Base-by-base conservation (phyloP, 2,888 invertebrate species). In the Prosopocoilus inquinatus region DNA sequence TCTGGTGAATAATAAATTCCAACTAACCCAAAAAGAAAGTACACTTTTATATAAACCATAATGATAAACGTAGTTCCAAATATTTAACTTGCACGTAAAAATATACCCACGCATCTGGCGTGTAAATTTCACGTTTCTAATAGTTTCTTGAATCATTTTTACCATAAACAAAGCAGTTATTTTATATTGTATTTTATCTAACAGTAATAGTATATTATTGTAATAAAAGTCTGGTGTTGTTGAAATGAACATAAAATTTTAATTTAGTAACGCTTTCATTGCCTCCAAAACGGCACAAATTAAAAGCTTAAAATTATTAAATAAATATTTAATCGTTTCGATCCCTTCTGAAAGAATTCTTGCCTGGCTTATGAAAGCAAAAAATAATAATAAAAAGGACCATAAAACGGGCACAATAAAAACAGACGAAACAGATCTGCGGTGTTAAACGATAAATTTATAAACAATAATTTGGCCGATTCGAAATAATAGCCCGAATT, bases 381-480 rank as follows among this genome's bases (percentile, higher is more conserved):
- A 46, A 28, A 50, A 43, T 50, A 11, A 43, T 20, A 35, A 20
- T 4, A 38, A 38, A 38, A 12, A 3, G 44, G n/a, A 16, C 36
- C 12, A 33, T 45, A 15, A 50, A 48, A 44, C 33, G 28, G n/a
- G 45, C n/a, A 44, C 33, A 53, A 55, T 34, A 61, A 57, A 61
- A 61, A 58, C 46, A 43, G 38, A 50, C 50, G 45, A 56, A 57
- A 55, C 58, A 52, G 55, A 28, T 28, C 20, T 28, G 20, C 20
- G 67, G 71, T 70, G 73, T 69, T 74, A 74, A 75, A 73, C 72
- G 75, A 73, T 74, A 73, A 72, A 73, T 74, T 72, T 71, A 74
- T 73, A 74, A 74, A 73, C 72, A 73, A 74, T 70, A 73, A 74
- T 73, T 73, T 71, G 65, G 50, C 66, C 70, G 67, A 73, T 73